Percentiles rank a stretch among this genome's conserved stretches.
phyloP scores from a whole-genome alignment of 2,797 vertebrate species.

The Etheostoma perlongum region DNA sequence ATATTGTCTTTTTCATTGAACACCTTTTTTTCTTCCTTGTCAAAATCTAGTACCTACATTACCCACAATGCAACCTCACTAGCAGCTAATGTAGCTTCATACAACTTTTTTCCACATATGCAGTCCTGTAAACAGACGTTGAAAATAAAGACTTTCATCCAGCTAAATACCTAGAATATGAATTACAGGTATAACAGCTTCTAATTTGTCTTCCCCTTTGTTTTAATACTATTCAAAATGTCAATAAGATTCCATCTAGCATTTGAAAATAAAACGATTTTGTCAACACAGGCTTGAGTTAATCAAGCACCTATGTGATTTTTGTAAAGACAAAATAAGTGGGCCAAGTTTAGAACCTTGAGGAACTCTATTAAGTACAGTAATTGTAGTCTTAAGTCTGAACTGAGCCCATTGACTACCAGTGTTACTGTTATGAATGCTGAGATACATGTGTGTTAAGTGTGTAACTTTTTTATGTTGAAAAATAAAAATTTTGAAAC shows the following conservation, averaged over 20 bases:
- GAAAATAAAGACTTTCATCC: no score
- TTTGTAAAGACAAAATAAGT: not conserved
- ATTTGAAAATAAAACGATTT: not conserved
- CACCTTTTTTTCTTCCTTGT: no score
- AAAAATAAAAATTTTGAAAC: not conserved
- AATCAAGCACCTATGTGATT: not conserved
- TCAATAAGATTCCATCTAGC: not conserved
- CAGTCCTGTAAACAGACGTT: no score
- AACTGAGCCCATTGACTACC: not conserved
- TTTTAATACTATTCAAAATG: not conserved
- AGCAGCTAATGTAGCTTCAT: no score
- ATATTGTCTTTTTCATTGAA: no score
- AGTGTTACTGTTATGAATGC: not conserved
- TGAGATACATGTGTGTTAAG: not conserved
- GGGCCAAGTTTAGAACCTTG: constrained; percentile 1
- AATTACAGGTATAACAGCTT: no score
- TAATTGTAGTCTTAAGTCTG: not conserved
- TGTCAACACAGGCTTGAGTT: not conserved
- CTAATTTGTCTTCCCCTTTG: not conserved
- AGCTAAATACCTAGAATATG: no score
- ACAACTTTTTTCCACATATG: no score
- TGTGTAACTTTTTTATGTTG: not conserved
- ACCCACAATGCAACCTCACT: no score
- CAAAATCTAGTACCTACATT: no score
- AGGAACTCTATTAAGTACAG: constrained; percentile 8